Evolutionary conservation across 2,797 vertebrate species (phyloP).

Genomic region (Amazonetta brasiliensis): DNA sequence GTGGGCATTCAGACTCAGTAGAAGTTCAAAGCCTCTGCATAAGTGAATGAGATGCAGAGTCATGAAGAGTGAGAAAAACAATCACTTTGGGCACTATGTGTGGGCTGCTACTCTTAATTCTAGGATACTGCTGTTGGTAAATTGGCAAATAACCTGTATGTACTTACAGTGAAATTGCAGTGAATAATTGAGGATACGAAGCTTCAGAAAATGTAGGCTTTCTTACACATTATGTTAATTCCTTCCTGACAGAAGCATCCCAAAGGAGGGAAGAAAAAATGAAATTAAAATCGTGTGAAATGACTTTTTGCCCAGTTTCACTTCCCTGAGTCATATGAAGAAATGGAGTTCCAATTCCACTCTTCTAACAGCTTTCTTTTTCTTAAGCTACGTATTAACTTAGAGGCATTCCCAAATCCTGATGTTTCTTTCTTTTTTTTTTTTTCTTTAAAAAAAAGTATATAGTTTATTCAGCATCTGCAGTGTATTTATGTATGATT

Average conservation of each 20-base stretch:
- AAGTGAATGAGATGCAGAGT: background rate
- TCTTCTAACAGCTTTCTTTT: background rate
- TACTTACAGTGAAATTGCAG: background rate
- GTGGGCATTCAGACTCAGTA: background rate
- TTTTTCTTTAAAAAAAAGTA: background rate
- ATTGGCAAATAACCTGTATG: background rate
- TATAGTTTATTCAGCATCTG: background rate
- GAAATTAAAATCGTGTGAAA: background rate
- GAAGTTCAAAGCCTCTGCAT: background rate
- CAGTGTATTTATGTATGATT: background rate
- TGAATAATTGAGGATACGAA: background rate
- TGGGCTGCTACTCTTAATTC: background rate
- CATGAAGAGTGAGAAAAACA: background rate
- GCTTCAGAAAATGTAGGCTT: background rate
- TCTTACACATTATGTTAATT: background rate
- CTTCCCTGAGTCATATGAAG: background rate
- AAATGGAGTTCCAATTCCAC: background rate
- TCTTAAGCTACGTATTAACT: fast-evolving
- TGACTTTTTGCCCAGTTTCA: background rate
- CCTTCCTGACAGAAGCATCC: background rate
- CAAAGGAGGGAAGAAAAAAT: background rate
- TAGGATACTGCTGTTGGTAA: background rate
- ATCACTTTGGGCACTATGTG: background rate
- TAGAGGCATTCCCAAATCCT: background rate
- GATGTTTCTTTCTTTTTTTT: background rate